phyloP scores from a whole-genome alignment of 1,140 invertebrate species.

The Tetramorium parvispinum region DNA sequence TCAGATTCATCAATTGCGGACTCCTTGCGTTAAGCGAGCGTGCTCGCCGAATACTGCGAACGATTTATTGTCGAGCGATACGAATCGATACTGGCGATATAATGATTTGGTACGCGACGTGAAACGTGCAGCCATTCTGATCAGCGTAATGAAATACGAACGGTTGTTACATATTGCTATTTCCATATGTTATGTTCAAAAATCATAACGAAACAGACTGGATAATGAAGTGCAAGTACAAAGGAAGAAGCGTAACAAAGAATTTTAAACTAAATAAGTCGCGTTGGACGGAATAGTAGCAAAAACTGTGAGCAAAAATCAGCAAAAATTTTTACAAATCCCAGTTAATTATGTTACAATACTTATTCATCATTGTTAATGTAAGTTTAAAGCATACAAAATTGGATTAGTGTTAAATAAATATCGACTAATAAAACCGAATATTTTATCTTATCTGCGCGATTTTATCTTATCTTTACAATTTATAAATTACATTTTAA shows the following conservation, averaged over 20 bases:
- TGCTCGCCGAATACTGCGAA: neutral
- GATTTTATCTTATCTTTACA: neutral
- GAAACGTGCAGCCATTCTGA: neutral
- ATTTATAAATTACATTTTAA: constrained; percentile 11
- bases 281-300: neutral
- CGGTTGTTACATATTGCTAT: neutral
- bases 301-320: neutral
- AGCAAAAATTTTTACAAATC: neutral
- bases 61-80: neutral
- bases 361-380: neutral
- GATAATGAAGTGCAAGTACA: neutral
- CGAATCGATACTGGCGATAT: neutral
- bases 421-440: neutral
- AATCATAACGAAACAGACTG: neutral
- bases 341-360: neutral
- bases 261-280: neutral
- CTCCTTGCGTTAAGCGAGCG: constrained; percentile 7
- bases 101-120: neutral
- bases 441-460: neutral
- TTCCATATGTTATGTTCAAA: neutral
- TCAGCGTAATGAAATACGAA: neutral
- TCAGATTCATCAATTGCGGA: neutral
- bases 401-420: neutral
- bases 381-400: neutral
- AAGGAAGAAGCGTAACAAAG: neutral